phyloP scores from a whole-genome alignment of 1,140 invertebrate genomes.

The Antheraea pernyi region DNA sequence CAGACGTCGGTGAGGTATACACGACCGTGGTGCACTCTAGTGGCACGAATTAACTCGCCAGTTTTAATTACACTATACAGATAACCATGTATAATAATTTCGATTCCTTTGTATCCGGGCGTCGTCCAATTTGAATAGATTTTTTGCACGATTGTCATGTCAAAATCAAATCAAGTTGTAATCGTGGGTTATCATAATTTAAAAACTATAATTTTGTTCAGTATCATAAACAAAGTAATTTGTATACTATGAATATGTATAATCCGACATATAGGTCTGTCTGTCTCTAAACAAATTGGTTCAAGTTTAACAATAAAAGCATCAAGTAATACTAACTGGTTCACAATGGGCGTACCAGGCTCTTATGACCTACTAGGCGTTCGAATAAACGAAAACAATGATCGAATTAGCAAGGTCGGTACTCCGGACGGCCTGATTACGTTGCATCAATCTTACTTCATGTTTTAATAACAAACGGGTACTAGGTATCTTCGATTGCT shows the following conservation, averaged over 20 bases:
- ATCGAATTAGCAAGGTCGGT: slow-evolving; percentile 32
- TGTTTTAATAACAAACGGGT: slow-evolving; percentile 43
- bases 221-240: slow-evolving; percentile 19
- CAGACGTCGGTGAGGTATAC: neutral
- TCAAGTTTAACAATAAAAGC: slow-evolving; percentile 24
- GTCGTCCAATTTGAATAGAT: neutral
- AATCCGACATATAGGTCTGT: slow-evolving; percentile 36
- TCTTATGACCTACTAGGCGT: slow-evolving; percentile 36
- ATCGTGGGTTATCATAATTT: neutral
- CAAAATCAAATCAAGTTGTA: neutral
- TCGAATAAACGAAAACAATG: slow-evolving; percentile 46
- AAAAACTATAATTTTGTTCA: neutral
- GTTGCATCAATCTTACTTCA: slow-evolving; percentile 49
- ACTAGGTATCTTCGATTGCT: neutral
- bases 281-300: slow-evolving; percentile 26
- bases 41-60: neutral
- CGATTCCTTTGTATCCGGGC: neutral
- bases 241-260: slow-evolving; percentile 5
- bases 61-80: neutral
- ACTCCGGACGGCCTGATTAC: slow-evolving; percentile 26
- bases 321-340: slow-evolving; percentile 39
- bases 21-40: neutral
- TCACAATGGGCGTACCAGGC: slow-evolving; percentile 32
- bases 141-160: neutral
- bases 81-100: neutral